These are phyloP conservation scores for Chelonoidis abingdonii DNA, from an alignment of 2,113 vertebrate species.

Conservation along the genomic window DNA sequence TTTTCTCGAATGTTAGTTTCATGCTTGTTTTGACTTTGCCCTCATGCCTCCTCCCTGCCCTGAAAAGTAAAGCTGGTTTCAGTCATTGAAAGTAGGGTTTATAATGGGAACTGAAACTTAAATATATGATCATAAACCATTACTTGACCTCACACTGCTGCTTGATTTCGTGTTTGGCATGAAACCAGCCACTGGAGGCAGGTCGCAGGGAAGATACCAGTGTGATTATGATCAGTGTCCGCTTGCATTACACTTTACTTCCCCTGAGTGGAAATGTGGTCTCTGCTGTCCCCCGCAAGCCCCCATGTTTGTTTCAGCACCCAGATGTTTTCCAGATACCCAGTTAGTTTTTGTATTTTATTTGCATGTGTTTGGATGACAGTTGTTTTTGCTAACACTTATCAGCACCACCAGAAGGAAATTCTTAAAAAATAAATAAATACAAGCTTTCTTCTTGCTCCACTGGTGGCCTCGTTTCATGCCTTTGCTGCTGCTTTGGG, in stretches of 20 bases:
- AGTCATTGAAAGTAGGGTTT: too few species aligned
- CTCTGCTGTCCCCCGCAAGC: not conserved
- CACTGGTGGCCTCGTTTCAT: rapidly evolving
- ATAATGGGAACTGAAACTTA: too few species aligned
- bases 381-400: not conserved
- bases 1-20: too few species aligned
- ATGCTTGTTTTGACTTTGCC: too few species aligned
- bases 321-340: not conserved
- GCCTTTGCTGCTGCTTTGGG: not conserved
- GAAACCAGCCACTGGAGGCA: too few species aligned
- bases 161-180: too few species aligned
- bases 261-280: not conserved
- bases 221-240: rapidly evolving
- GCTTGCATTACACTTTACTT: not conserved
- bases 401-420: not conserved
- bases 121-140: too few species aligned
- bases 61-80: too few species aligned
- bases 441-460: not conserved
- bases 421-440: not conserved
- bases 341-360: not conserved
- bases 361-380: not conserved
- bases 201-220: not conserved
- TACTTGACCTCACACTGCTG: too few species aligned
- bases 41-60: too few species aligned
- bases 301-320: not conserved